These are phyloP conservation scores for Tetramorium parvispinum DNA, from an alignment of 1,140 invertebrate genomes.

Conservation along the genomic window DNA sequence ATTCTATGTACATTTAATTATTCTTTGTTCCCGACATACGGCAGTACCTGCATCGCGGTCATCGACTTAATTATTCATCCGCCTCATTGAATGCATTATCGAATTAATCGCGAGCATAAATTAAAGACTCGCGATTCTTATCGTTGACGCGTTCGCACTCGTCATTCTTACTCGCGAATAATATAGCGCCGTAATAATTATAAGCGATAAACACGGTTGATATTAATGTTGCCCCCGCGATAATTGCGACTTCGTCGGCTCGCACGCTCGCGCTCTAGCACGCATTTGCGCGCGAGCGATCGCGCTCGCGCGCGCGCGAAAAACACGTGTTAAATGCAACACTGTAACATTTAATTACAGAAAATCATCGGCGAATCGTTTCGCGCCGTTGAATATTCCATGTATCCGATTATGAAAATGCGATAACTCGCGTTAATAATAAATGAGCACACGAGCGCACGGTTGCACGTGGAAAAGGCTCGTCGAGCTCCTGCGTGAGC, in stretches of 20 bases:
- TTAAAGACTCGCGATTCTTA: slow-evolving; percentile 41
- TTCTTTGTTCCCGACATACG: slow-evolving; percentile 2
- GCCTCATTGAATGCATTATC: slow-evolving; percentile 45
- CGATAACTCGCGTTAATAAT: slow-evolving; percentile 57
- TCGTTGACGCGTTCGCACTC: not conserved
- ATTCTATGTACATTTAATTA: slow-evolving; percentile 40
- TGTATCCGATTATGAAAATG: slow-evolving; percentile 69
- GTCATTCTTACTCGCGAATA: slow-evolving; percentile 54
- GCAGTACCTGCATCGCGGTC: not conserved
- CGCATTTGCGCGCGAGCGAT: not conserved
- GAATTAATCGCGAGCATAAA: slow-evolving; percentile 52
- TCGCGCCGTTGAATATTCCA: slow-evolving; percentile 67
- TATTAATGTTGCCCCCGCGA: slow-evolving; percentile 42
- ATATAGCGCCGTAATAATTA: slow-evolving; percentile 47
- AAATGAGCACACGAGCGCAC: slow-evolving; percentile 42
- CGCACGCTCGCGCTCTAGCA: slow-evolving; percentile 1
- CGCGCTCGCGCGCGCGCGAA: slow-evolving; percentile 34
- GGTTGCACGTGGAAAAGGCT: slow-evolving; percentile 19
- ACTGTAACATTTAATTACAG: slow-evolving; percentile 61
- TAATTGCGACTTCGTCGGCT: slow-evolving; percentile 60
- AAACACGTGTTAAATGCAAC: slow-evolving; percentile 69
- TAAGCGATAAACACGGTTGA: slow-evolving; percentile 59
- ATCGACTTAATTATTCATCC: slow-evolving; percentile 41
- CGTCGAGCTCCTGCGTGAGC: not conserved
- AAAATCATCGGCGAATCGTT: slow-evolving; percentile 69